These are phyloP conservation scores for Archivesica marissinica DNA, from an alignment of 1,140 invertebrate genomes.

Conservation along the genomic window DNA sequence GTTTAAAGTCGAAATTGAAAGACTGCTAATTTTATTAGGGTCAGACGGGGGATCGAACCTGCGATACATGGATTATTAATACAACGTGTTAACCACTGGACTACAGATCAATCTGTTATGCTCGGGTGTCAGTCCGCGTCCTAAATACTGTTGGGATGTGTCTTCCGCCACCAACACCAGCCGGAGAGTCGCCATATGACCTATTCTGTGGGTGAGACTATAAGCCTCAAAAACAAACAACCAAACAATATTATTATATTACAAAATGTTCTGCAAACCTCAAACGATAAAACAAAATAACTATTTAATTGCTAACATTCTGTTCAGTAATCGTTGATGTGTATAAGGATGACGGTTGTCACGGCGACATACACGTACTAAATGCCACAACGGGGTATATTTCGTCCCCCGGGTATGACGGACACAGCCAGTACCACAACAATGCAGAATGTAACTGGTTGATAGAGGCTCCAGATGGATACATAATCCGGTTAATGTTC, in stretches of 20 bases:
- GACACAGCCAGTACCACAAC: slow-evolving; percentile 12
- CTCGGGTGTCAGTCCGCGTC: not conserved
- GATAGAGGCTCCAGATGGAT: slow-evolving; percentile 25
- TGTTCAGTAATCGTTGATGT: slow-evolving; percentile 3
- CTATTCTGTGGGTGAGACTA: no score
- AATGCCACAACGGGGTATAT: not conserved
- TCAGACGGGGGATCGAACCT: no score
- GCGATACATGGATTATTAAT: no score
- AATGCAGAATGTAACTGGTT: slow-evolving; percentile 41
- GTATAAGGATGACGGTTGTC: slow-evolving; percentile 34
- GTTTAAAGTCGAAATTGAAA: no score
- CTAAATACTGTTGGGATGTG: not conserved
- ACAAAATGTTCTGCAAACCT: no score
- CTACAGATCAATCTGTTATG: no score
- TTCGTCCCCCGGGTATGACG: slow-evolving; percentile 52
- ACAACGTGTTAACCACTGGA: no score
- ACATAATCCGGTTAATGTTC: slow-evolving; percentile 29
- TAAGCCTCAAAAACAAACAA: no score
- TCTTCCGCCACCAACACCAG: no score
- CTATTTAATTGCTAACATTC: not conserved
- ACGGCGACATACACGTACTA: slow-evolving; percentile 28
- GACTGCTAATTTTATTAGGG: no score
- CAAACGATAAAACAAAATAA: not conserved
- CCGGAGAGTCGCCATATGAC: no score
- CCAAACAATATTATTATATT: no score